These are phyloP conservation scores for Drosophila eugracilis DNA, from an alignment of 1,140 invertebrate genomes.

Conservation along the genomic window DNA sequence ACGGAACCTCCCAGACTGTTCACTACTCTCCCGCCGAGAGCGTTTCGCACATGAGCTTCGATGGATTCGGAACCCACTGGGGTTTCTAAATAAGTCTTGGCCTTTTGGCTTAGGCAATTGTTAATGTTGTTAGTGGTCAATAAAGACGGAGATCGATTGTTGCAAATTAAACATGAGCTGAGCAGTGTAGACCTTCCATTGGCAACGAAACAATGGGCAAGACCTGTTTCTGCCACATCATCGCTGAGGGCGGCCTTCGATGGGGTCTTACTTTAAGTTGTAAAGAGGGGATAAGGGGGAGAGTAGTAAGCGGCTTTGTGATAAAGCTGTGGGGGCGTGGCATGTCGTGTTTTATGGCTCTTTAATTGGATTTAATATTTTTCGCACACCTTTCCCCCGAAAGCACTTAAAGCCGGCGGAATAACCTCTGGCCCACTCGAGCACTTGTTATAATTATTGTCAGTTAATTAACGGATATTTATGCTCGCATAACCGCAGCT, in stretches of 20 bases:
- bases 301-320: slow-evolving; percentile 52
- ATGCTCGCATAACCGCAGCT: slow-evolving; percentile 42
- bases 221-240: slow-evolving; percentile 63
- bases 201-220: slow-evolving; percentile 50
- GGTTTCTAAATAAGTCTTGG: slow-evolving; percentile 83
- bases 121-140: slow-evolving; percentile 59
- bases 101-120: slow-evolving; percentile 44
- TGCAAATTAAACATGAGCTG: slow-evolving; percentile 50
- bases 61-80: slow-evolving; percentile 86
- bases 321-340: slow-evolving; percentile 53
- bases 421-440: slow-evolving; percentile 11
- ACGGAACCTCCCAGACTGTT: slow-evolving; percentile 81
- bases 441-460: slow-evolving; percentile 73
- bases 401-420: background rate
- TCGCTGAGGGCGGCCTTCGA: slow-evolving; percentile 52
- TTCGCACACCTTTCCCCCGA: slow-evolving; percentile 43
- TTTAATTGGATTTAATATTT: slow-evolving; percentile 79
- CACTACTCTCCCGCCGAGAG: slow-evolving; percentile 86
- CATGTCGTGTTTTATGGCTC: slow-evolving; percentile 54
- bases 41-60: slow-evolving; percentile 86
- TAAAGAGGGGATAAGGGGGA: background rate
- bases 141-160: slow-evolving; percentile 60
- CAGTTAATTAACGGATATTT: slow-evolving; percentile 67
- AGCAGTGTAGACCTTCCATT: slow-evolving; percentile 45
- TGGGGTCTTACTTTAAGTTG: slow-evolving; percentile 1